Conservation (phyloP, 2,113 vertebrate genomes). For the Mustela nigripes region DNA sequence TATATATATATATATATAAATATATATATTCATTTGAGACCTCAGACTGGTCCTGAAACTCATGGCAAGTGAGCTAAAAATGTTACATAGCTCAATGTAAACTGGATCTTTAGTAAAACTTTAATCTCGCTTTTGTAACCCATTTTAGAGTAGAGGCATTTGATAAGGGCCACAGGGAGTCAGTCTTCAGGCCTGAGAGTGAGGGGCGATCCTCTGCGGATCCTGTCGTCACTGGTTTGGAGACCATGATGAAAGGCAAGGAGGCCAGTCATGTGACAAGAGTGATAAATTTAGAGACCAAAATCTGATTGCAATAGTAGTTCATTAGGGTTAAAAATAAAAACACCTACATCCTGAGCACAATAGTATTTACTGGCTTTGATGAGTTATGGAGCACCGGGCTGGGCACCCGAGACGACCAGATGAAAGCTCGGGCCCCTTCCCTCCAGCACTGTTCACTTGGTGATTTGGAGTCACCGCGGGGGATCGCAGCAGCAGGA, state of each 20-base stretch:
- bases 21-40: neutral
- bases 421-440: too few relatives aligned
- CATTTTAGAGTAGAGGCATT: neutral
- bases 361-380: neutral
- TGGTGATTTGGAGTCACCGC: neutral
- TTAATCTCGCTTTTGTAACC: neutral
- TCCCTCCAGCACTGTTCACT: neutral
- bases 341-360: neutral
- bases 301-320: neutral
- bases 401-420: neutral
- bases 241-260: neutral
- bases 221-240: neutral
- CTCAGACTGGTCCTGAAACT: neutral
- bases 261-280: neutral
- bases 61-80: neutral
- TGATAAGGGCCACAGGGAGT: neutral
- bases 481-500: neutral
- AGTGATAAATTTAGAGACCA: neutral
- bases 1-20: too few relatives aligned
- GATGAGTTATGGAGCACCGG: neutral
- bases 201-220: neutral
- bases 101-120: neutral
- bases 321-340: neutral
- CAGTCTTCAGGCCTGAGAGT: neutral
- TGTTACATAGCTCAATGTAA: neutral